Evolutionary conservation across 1,140 invertebrate genomes (phyloP), one percentile per base, ranked within the genome.

Genomic region (Dinoponera quadriceps): DNA sequence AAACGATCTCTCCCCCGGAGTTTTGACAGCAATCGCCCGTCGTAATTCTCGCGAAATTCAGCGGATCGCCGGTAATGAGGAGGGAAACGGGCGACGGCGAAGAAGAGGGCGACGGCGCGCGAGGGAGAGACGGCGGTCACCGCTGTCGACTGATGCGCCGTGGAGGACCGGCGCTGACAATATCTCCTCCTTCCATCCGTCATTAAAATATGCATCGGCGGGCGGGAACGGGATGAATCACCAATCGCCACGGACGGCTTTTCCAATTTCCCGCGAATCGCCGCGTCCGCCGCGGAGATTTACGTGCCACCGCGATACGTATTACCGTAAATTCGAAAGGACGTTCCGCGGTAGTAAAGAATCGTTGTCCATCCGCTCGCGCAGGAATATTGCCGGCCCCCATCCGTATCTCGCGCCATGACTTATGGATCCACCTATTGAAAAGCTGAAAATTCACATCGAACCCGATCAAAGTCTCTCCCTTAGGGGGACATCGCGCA

Each of bases 141-240:
- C 18, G n/a, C n/a, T n/a, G 13, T 44, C 69, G 85, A 90, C 89
- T 85, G 86, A 91, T 88, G 84, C 88, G 85, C 83, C 83, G 65
- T 59, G 77, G 27, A 13, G 54, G n/a, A 13, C 49, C 22, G 33
- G 33, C 60, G 82, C 49, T 29, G 48, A 38, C 84, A 69, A 59
- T 66, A 62, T 54, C n/a, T n/a, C 57, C 74, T 88, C 82, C 83
- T 86, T 88, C 72, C 85, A 59, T 75, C 65, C 65, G 84, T 89
- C 88, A 90, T 91, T 91, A 91, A 90, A 91, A 91, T 90, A 90
- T 91, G 88, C 82, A 87, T 86, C 75, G 84, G 81, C 80, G 29
- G 49, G 57, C 71, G 65, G 48, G 66, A 57, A 51, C 57, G 87
- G n/a, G 65, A 84, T 68, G 80, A 72, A 88, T 88, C 84, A 60